Base-by-base conservation (phyloP, 1,140 invertebrate species). In the Aphidius gifuensis region DNA sequence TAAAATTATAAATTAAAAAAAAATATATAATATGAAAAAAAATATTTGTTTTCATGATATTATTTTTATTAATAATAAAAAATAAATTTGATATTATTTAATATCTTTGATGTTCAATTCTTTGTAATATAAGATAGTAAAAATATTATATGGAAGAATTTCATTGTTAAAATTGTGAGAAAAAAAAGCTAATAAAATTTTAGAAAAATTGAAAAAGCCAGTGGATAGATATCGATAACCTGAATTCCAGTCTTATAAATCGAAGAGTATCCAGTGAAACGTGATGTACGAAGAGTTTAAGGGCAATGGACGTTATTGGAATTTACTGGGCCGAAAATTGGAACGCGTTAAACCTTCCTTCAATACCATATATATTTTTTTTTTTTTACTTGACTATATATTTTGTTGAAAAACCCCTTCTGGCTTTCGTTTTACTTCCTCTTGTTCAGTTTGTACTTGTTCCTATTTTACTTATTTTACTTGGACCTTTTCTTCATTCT, bases 291-390 rank as follows among this genome's bases (percentile, higher is more conserved):
- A 70, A 74, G 64, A 69, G 64, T 75, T 74, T 72, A 71, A 72
- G 64, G 62, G 64, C 68, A 70, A 65, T 65, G 69, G 70, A 73
- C 71, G 64, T 73, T 75, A 75, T 75, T 75, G 73, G 70, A 77
- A 78, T 78, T 76, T 76, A 77, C 69, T 71, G 72, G 70, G 60
- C 69, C 64, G 69, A 71, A 74, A 77, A 75, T 75, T 75, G 74
- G 73, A 66, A 68, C 68, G 68, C 68, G 70, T 67, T 72, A 73
- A 74, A 67, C 65, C 61, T 40, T 55, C 39, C 53, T 40, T 53
- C 40, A 16, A 55, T 43, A 32, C 23, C 23, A 32, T 32, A 32
- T 32, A 32, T 32, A 32, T 32, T 1, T 45, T 48, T 38, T 32
- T 3, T 45, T 48, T 38, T 6, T 21, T 39, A 39, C 48, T 21